Conservation (phyloP, 2,797 vertebrate species). For the Crypturellus tataupa region DNA sequence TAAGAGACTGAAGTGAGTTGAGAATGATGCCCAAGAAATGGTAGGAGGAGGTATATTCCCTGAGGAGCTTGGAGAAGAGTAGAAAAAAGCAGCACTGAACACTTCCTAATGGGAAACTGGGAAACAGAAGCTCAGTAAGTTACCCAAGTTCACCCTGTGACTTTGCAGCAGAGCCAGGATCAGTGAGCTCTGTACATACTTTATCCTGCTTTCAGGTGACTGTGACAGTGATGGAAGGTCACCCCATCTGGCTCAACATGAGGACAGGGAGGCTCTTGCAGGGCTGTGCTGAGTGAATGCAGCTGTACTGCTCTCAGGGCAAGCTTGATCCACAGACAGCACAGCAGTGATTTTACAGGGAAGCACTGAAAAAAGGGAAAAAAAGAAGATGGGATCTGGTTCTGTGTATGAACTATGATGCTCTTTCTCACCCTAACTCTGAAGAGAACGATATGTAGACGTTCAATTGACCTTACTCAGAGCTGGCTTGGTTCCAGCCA, state of each 20-base stretch:
- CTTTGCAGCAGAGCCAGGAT: neutral
- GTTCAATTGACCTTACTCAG: neutral
- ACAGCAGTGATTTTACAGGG: neutral
- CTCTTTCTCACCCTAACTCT: neutral
- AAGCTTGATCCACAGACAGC: neutral
- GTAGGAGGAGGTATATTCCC: neutral
- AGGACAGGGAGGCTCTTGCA: neutral
- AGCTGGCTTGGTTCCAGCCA: neutral
- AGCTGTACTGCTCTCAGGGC: neutral
- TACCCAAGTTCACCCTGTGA: neutral
- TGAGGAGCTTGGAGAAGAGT: neutral
- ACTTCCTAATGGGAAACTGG: neutral
- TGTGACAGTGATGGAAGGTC: accelerated
- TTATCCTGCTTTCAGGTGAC: neutral
- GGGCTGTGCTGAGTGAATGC: neutral
- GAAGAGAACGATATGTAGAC: neutral
- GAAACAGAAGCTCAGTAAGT: neutral
- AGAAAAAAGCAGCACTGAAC: neutral
- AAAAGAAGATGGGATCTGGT: neutral
- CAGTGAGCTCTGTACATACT: accelerated
- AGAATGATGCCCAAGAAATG: neutral
- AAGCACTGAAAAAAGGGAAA: neutral
- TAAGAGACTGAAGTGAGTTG: neutral
- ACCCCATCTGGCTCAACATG: neutral
- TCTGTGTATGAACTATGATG: neutral